Conservation (phyloP, 1,140 invertebrate species). For the Lepidurus arcticus region DNA sequence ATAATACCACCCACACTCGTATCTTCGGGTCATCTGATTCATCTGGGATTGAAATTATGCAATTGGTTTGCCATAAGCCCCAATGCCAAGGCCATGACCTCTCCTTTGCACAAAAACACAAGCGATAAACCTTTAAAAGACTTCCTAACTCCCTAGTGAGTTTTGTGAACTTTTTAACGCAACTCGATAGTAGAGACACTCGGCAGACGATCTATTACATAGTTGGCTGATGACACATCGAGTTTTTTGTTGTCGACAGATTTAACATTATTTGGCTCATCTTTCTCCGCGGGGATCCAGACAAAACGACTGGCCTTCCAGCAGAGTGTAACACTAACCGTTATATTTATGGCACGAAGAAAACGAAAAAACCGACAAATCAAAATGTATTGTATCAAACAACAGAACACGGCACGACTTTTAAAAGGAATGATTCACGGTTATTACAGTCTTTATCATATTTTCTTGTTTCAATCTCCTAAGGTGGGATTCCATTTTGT, state of each 20-base stretch:
- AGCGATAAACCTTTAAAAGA: background rate
- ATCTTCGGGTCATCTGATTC: constrained; percentile 1
- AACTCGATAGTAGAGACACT: background rate
- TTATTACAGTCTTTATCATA: too few relatives aligned
- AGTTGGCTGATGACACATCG: background rate
- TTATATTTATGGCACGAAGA: background rate
- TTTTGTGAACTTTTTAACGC: background rate
- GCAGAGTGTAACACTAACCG: background rate
- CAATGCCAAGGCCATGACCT: constrained; percentile 1
- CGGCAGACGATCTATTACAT: background rate
- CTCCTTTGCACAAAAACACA: background rate
- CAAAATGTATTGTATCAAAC: background rate
- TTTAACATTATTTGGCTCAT: background rate
- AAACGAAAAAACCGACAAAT: background rate
- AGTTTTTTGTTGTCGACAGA: background rate
- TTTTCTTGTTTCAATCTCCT: background rate
- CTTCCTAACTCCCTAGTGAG: background rate
- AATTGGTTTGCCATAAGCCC: background rate
- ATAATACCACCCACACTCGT: background rate
- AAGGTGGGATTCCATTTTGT: constrained; percentile 2
- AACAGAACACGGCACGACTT: background rate
- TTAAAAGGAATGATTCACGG: background rate
- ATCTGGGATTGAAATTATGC: background rate
- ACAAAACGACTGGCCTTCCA: background rate
- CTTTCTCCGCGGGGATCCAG: background rate